These are phyloP conservation scores for Myripristis jacobus DNA, from an alignment of 2,797 vertebrate genomes.

Conservation along the genomic window DNA sequence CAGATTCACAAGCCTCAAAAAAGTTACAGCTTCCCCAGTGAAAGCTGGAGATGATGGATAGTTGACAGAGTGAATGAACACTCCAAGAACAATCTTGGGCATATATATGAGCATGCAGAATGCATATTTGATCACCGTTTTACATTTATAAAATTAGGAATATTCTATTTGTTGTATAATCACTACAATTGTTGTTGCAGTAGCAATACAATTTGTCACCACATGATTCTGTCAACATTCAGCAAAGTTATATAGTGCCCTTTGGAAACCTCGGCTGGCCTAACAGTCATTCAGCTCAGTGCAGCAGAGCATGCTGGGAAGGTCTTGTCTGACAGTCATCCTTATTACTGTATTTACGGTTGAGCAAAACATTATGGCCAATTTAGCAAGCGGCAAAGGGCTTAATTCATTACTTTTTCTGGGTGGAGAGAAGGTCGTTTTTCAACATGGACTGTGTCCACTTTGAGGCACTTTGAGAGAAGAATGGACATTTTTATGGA, in stretches of 20 bases:
- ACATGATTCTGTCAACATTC: too few species aligned
- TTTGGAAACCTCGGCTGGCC: not conserved
- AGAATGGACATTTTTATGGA: not conserved
- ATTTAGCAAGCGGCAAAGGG: conserved; percentile 27
- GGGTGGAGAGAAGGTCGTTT: conserved; percentile 43
- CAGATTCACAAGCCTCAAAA: conserved; percentile 13
- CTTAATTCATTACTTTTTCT: conserved; percentile 43
- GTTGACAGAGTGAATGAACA: too few species aligned
- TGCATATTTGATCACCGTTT: too few species aligned
- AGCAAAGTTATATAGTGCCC: too few species aligned
- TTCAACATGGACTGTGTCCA: conserved; percentile 21
- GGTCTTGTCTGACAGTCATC: conserved; percentile 21
- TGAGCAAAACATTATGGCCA: conserved; percentile 9
- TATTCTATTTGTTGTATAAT: too few species aligned
- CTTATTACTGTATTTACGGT: conserved; percentile 29
- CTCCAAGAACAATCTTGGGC: too few species aligned
- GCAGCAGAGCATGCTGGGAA: not conserved
- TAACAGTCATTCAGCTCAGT: not conserved
- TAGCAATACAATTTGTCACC: too few species aligned
- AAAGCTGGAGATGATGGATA: too few species aligned
- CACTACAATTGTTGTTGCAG: too few species aligned
- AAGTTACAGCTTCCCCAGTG: not conserved
- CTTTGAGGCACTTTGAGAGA: not conserved
- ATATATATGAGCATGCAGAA: too few species aligned
- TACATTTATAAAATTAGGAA: too few species aligned